These are phyloP conservation scores for Pungitius pungitius DNA, from an alignment of 2,113 vertebrate genomes.

Conservation along the genomic window DNA sequence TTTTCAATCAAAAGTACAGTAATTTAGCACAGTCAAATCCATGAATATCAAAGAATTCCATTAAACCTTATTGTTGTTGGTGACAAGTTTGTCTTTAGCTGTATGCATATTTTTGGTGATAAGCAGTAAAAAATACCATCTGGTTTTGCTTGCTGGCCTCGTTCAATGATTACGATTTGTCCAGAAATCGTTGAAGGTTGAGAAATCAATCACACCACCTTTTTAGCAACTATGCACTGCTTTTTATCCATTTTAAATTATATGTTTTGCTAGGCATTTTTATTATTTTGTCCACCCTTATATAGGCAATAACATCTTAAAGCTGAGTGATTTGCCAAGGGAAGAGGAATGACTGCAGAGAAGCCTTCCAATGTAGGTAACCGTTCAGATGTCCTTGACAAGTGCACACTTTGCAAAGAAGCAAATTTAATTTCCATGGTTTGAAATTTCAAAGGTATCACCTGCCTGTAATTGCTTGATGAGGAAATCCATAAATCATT, in stretches of 20 bases:
- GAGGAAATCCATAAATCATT: conserved; percentile 83
- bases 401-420: conserved; percentile 74
- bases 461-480: conserved; percentile 81
- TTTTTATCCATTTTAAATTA: conserved; percentile 26
- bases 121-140: background rate
- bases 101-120: background rate
- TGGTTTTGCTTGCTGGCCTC: background rate
- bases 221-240: background rate
- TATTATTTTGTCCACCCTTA: conserved; percentile 37
- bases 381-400: conserved; percentile 77
- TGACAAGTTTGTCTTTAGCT: background rate
- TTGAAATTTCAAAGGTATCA: conserved; percentile 81
- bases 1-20: conserved; percentile 5
- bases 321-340: conserved; percentile 50
- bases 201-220: background rate
- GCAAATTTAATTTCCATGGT: conserved; percentile 79
- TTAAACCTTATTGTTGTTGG: background rate
- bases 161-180: background rate
- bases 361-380: conserved; percentile 48
- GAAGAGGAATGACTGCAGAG: conserved; percentile 52
- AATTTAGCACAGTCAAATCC: conserved; percentile 2
- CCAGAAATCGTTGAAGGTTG: background rate
- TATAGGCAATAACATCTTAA: conserved; percentile 34
- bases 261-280: conserved; percentile 20
- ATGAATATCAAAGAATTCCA: background rate